phyloP scores from a whole-genome alignment of 1,140 invertebrate genomes.

The Centruroides sculpturatus region DNA sequence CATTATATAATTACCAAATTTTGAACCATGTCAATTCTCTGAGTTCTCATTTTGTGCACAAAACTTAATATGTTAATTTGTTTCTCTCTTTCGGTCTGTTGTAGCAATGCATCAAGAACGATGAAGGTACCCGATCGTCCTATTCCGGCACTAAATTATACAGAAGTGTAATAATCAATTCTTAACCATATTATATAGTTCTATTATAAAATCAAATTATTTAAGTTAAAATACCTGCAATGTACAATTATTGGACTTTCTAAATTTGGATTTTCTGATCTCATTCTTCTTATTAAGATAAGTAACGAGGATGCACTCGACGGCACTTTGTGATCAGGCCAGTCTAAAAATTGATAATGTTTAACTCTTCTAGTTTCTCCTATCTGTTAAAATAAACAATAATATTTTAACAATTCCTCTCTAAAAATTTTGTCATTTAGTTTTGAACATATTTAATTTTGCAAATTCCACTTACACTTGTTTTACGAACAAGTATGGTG shows the following conservation, averaged over 20 bases:
- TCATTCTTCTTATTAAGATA: conserved; percentile 4
- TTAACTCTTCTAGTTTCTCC: conserved; percentile 9
- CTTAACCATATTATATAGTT: background rate
- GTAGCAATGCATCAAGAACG: conserved; percentile 28
- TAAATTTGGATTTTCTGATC: conserved; percentile 2
- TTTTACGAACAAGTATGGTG: conserved; percentile 12
- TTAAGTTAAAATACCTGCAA: conserved; percentile 15
- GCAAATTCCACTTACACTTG: background rate
- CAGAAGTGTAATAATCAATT: background rate
- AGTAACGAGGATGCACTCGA: conserved; percentile 9
- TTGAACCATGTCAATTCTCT: conserved; percentile 37
- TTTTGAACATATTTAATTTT: background rate
- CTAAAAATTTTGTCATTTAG: too few relatives aligned
- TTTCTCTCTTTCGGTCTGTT: conserved; percentile 22
- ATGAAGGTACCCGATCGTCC: conserved; percentile 32
- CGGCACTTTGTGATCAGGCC: conserved; percentile 15
- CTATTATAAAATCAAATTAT: background rate
- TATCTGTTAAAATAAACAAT: conserved; percentile 6
- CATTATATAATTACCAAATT: conserved; percentile 31
- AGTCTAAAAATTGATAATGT: conserved; percentile 18
- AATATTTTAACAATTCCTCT: background rate
- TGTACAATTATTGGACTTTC: conserved; percentile 18
- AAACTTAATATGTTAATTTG: conserved; percentile 29
- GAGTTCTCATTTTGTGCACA: conserved; percentile 27
- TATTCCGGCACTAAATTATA: conserved; percentile 26